These are phyloP conservation scores for Serranus cabrilla DNA, from an alignment of 2,797 vertebrate genomes.

Conservation along the genomic window DNA sequence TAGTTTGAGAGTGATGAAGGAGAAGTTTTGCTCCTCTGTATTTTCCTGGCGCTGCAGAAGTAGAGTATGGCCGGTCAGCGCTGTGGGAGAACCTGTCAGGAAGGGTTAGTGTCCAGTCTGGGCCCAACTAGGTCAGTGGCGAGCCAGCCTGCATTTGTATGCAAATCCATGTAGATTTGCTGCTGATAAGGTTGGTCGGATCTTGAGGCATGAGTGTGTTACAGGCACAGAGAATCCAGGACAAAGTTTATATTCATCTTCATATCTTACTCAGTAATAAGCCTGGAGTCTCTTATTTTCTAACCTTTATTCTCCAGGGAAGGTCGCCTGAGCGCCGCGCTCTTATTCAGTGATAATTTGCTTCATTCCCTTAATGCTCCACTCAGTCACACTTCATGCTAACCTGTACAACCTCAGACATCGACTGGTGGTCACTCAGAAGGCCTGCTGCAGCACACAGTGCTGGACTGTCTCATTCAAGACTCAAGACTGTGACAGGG, in stretches of 20 bases:
- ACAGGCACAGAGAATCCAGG: constrained; percentile 65
- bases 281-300: constrained; percentile 60
- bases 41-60: constrained; percentile 46
- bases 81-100: constrained; percentile 78
- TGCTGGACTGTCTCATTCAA: constrained; percentile 21
- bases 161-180: constrained; percentile 84
- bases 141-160: constrained; percentile 81
- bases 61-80: constrained; percentile 54
- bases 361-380: constrained; percentile 38
- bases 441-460: not conserved
- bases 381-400: constrained; percentile 39
- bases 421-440: constrained; percentile 20
- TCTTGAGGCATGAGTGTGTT: constrained; percentile 73
- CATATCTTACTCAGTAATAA: constrained; percentile 59
- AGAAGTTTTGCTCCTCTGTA: constrained; percentile 41
- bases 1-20: constrained; percentile 23
- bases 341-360: constrained; percentile 41
- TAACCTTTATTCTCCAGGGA: constrained; percentile 69
- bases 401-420: constrained; percentile 23
- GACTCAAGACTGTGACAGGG: constrained; percentile 25
- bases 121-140: constrained; percentile 80
- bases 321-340: constrained; percentile 56
- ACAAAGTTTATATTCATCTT: constrained; percentile 71
- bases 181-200: constrained; percentile 81
- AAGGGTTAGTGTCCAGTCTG: constrained; percentile 72